Conservation (phyloP, 2,797 vertebrate species). For the Helicolenus hilgendorfi region DNA sequence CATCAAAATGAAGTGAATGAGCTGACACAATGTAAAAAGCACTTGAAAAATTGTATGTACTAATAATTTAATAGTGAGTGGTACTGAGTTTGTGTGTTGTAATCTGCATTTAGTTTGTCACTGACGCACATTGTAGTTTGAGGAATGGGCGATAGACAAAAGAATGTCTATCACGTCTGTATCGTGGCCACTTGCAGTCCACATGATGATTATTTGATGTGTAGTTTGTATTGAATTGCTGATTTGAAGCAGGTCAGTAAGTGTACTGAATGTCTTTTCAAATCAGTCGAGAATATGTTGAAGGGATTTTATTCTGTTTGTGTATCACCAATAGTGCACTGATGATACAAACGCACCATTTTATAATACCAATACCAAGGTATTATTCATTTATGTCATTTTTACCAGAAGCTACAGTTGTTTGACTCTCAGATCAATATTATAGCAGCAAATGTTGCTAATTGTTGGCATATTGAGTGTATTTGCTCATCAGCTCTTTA, state of each 20-base stretch:
- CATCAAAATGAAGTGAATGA: not conserved
- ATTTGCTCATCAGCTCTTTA: not conserved
- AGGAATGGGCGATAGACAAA: not conserved
- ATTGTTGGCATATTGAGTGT: not conserved
- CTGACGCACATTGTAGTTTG: not conserved
- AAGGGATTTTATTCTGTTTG: not conserved
- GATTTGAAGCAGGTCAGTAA: not conserved
- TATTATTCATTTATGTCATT: not conserved
- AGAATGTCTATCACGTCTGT: not conserved
- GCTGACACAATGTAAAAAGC: not conserved
- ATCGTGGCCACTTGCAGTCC: not conserved
- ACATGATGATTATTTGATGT: not conserved
- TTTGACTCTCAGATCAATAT: not conserved
- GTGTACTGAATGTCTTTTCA: not conserved
- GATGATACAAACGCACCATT: not conserved
- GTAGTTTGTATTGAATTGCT: not conserved
- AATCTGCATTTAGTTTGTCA: conserved; percentile 9
- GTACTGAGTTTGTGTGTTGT: not conserved
- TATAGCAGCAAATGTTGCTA: not conserved
- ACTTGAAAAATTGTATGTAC: not conserved
- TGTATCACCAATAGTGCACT: conserved; percentile 12
- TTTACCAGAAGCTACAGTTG: not conserved
- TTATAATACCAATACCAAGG: not conserved
- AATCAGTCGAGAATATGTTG: not conserved
- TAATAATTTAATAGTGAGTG: not conserved